Conservation (phyloP, 2,888 invertebrate genomes). For the Baccha elongata region DNA sequence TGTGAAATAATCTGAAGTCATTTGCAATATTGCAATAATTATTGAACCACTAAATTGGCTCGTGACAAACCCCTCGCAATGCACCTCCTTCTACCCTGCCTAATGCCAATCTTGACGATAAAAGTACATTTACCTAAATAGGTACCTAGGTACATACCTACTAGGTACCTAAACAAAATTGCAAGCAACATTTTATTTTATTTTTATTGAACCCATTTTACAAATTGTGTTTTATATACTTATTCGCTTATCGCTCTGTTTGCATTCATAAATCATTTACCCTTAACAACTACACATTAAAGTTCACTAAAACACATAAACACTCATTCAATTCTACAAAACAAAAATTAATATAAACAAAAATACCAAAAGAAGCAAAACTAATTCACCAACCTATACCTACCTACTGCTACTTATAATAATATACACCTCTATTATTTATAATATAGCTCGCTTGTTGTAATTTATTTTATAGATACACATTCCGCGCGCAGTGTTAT, state of each 20-base stretch:
- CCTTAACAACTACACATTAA: conserved; percentile 13
- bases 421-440: conserved; percentile 31
- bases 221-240: conserved; percentile 3
- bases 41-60: no score
- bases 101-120: no score
- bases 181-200: not conserved
- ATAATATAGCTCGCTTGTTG: not conserved
- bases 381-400: not conserved
- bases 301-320: not conserved
- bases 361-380: conserved; percentile 10
- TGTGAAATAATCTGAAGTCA: no score
- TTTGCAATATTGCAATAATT: no score
- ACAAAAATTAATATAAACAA: conserved; percentile 23
- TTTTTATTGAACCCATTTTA: not conserved
- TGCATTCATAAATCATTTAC: conserved; percentile 28
- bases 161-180: no score
- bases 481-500: conserved; percentile 52
- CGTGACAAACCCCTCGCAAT: no score
- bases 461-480: conserved; percentile 44
- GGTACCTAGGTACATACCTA: not conserved
- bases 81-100: no score
- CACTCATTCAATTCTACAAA: conserved; percentile 26
- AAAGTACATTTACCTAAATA: no score
- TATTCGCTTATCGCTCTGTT: conserved; percentile 27
- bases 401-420: conserved; percentile 1